These are phyloP conservation scores for Acrocephalus scirpaceus DNA, from an alignment of 2,797 vertebrate genomes.

Conservation along the genomic window DNA sequence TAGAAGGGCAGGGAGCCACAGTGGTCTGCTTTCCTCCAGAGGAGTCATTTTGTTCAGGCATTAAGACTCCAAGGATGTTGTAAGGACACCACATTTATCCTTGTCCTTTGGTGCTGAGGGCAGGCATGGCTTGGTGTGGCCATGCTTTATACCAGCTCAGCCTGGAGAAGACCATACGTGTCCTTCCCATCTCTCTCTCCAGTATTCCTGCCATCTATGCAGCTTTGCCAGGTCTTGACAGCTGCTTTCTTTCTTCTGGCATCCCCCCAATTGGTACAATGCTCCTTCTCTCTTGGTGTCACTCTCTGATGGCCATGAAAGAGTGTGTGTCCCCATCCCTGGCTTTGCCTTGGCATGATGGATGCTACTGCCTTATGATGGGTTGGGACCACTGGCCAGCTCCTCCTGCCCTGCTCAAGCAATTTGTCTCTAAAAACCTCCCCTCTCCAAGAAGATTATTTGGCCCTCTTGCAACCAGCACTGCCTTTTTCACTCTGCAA, in stretches of 20 bases:
- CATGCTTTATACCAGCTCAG: neutral
- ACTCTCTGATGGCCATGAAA: neutral
- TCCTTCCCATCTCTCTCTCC: neutral
- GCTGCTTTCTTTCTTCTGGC: neutral
- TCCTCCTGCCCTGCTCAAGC: neutral
- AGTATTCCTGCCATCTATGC: neutral
- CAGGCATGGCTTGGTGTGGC: neutral
- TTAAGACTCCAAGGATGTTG: neutral
- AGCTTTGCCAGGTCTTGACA: neutral
- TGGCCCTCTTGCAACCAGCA: neutral
- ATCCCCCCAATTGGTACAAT: neutral
- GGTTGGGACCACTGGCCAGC: no score
- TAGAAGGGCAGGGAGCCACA: neutral
- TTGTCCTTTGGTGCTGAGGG: neutral
- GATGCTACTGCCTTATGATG: neutral
- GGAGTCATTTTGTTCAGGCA: neutral
- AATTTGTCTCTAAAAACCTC: neutral
- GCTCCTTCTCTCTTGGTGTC: neutral
- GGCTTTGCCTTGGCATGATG: neutral
- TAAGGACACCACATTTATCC: neutral
- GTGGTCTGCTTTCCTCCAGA: neutral
- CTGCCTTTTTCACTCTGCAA: neutral
- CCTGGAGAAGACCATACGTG: accelerated
- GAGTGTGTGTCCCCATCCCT: neutral
- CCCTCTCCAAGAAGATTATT: accelerated